Percentiles rank a stretch among this genome's conserved stretches.
Evolutionary conservation across 2,888 invertebrate genomes (phyloP).

Genomic region (Hecatera dysodea): DNA sequence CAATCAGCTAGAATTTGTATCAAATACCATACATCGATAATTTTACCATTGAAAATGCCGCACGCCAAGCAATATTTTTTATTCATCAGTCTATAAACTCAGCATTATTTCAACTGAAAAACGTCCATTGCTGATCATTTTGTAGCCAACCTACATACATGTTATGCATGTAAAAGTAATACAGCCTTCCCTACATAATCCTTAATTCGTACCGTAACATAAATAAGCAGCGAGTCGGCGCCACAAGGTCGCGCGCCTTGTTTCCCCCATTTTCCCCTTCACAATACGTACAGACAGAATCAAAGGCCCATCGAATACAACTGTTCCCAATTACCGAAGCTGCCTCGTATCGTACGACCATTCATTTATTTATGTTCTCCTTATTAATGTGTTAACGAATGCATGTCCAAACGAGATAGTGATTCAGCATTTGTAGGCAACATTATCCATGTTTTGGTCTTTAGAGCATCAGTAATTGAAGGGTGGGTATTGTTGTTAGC

Average conservation of each 20-base stretch:
- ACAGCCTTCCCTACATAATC: conserved; percentile 12
- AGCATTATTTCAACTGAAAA: not conserved
- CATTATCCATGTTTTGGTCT: conserved; percentile 64
- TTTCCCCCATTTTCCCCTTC: conserved; percentile 44
- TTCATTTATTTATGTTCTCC: conserved; percentile 70
- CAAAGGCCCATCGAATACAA: conserved; percentile 58
- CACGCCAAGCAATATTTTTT: not conserved
- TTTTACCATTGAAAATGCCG: not conserved
- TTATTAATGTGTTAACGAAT: conserved; percentile 78
- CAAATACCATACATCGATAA: not conserved
- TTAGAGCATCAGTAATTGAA: conserved; percentile 54
- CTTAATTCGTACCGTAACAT: conserved; percentile 40
- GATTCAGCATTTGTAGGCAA: conserved; percentile 61
- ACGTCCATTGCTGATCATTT: not conserved
- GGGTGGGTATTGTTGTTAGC: conserved; percentile 30
- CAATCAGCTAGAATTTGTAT: not conserved
- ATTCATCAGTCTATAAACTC: not conserved
- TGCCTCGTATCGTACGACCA: conserved; percentile 62
- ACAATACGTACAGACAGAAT: conserved; percentile 46
- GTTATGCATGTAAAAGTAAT: conserved; percentile 17
- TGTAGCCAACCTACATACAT: not conserved
- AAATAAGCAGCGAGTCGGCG: conserved; percentile 58
- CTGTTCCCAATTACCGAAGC: conserved; percentile 64
- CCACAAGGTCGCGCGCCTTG: conserved; percentile 57
- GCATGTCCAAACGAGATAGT: conserved; percentile 69